Percentiles rank a stretch among this genome's conserved stretches.
These are phyloP conservation scores for Platycnemis pennipes DNA, from an alignment of 2,888 invertebrate species.

Conservation along the genomic window DNA sequence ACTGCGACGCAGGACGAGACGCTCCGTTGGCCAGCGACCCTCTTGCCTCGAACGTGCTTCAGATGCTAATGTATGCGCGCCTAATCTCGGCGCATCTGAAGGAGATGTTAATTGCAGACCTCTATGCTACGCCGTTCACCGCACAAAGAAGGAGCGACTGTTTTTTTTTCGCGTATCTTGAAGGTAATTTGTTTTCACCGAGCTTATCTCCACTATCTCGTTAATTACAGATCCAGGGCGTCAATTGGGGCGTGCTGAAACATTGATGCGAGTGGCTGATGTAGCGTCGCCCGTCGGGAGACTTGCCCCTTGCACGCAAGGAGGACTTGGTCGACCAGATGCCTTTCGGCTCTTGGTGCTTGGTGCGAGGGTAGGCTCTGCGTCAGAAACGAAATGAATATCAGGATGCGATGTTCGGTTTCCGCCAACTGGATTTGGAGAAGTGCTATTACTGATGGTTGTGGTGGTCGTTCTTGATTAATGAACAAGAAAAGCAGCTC, in stretches of 20 bases:
- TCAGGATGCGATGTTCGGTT: no score
- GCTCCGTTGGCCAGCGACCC: no score
- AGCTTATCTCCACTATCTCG: not conserved
- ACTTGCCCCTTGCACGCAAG: no score
- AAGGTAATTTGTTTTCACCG: slow-evolving; percentile 7
- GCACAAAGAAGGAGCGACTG: not conserved
- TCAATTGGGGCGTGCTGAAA: not conserved
- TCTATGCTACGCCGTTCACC: not conserved
- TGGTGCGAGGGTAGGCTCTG: no score
- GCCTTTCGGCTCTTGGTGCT: no score
- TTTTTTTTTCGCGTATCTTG: not conserved
- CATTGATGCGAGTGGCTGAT: not conserved
- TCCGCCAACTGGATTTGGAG: no score
- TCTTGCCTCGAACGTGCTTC: not conserved
- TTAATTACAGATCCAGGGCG: slow-evolving; percentile 4
- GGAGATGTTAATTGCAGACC: not conserved
- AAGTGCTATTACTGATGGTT: no score
- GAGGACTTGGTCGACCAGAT: no score
- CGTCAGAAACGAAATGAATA: no score
- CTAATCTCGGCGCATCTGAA: slow-evolving; percentile 26
- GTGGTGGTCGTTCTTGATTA: no score
- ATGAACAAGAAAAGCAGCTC: no score
- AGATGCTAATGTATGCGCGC: not conserved
- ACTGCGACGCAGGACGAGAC: no score
- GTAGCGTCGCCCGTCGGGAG: not conserved